Evolutionary conservation across 2,113 vertebrate genomes (phyloP).

Genomic region (Cricetomys ansorgei): DNA sequence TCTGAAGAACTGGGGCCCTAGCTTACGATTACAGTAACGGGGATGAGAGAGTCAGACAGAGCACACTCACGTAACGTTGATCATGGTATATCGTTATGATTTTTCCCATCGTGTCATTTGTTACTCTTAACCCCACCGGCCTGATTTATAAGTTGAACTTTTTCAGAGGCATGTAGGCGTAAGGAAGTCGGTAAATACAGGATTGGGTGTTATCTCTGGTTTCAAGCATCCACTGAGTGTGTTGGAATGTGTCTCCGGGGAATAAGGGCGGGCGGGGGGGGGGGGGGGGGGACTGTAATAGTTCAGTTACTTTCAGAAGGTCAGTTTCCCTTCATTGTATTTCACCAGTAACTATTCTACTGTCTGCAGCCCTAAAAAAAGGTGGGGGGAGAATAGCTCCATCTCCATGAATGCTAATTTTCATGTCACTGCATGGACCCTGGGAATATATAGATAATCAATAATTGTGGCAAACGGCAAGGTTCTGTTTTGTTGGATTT

Average conservation of each 20-base stretch:
- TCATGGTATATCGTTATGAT: neutral
- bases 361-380: neutral
- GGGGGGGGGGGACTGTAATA: neutral
- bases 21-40: neutral
- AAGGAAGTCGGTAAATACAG: neutral
- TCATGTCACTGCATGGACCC: neutral
- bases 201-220: neutral
- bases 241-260: neutral
- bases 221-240: neutral
- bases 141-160: neutral
- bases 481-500: neutral
- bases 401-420: neutral
- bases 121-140: neutral
- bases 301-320: neutral
- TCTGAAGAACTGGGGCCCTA: neutral
- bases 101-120: neutral
- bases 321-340: neutral
- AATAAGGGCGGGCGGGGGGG: neutral
- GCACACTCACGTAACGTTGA: neutral
- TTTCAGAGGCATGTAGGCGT: neutral
- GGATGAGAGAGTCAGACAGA: neutral
- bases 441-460: neutral
- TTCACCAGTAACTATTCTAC: neutral
- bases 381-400: neutral
- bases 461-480: neutral